A percentile compares a stretch with the other conserved stretches of the same genome.
phyloP scores from a whole-genome alignment of 2,888 invertebrate genomes.

The Dromius quadrimaculatus region DNA sequence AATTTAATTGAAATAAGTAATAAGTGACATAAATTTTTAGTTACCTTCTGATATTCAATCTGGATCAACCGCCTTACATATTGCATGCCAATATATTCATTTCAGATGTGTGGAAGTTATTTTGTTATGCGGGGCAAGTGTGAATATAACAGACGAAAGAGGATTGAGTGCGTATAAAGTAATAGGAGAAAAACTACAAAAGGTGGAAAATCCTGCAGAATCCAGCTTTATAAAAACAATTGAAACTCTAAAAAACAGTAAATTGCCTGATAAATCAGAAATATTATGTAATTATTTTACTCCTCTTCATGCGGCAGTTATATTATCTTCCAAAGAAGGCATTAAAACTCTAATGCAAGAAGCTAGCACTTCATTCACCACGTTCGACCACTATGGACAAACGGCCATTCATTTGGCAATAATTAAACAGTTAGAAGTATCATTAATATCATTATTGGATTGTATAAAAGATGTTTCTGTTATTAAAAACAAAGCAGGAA shows the following conservation, averaged over 20 bases:
- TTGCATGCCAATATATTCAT: conserved; percentile 70
- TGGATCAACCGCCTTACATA: conserved; percentile 74
- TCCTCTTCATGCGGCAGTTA: conserved; percentile 70
- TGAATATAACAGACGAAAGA: conserved; percentile 65
- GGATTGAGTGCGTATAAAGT: conserved; percentile 70
- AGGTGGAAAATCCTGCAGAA: conserved; percentile 55
- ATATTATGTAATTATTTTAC: conserved; percentile 58
- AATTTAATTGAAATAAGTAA: neutral
- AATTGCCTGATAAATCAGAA: neutral
- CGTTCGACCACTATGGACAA: conserved; percentile 66
- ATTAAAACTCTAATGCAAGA: conserved; percentile 65
- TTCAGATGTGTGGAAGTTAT: conserved; percentile 68
- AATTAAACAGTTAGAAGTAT: conserved; percentile 65
- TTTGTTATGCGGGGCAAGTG: conserved; percentile 68
- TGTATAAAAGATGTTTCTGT: conserved; percentile 66
- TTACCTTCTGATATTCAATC: conserved; percentile 65
- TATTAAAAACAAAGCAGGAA: conserved; percentile 66
- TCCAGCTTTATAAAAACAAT: conserved; percentile 41
- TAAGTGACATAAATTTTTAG: conserved; percentile 58
- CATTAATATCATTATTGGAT: conserved; percentile 64
- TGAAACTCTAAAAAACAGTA: neutral
- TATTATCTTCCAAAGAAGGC: conserved; percentile 66
- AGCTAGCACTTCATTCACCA: conserved; percentile 65
- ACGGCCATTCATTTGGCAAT: conserved; percentile 71
- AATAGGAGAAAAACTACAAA: conserved; percentile 64